Percentiles rank a stretch among this genome's conserved stretches.
Conservation (phyloP, 1,140 invertebrate genomes). For the Aphidius ervi region DNA sequence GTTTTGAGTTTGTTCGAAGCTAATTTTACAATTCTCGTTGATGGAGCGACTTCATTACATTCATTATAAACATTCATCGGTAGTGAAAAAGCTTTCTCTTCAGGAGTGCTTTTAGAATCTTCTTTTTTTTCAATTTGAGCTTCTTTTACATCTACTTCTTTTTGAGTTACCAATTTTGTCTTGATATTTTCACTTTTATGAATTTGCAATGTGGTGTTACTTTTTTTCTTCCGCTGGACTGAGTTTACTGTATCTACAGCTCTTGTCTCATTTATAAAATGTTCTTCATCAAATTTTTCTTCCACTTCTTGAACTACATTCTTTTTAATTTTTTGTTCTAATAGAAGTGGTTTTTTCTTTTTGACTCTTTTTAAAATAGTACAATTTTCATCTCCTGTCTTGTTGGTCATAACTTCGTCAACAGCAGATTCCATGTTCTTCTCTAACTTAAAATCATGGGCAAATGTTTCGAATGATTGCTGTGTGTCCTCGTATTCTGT, state of each 20-base stretch:
- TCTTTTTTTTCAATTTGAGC: conserved; percentile 26
- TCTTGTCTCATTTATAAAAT: conserved; percentile 40
- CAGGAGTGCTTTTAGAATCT: conserved; percentile 24
- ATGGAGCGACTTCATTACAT: conserved; percentile 48
- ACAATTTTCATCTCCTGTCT: too few species aligned
- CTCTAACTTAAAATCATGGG: conserved; percentile 38
- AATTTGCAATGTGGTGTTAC: conserved; percentile 31
- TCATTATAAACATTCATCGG: conserved; percentile 19
- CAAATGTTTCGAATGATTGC: conserved; percentile 51
- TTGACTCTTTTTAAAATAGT: too few species aligned
- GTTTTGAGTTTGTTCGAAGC: conserved; percentile 46
- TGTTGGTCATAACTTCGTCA: too few species aligned
- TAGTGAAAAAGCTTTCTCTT: too few species aligned
- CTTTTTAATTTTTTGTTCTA: too few species aligned
- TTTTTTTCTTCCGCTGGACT: conserved; percentile 25
- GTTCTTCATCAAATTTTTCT: conserved; percentile 42
- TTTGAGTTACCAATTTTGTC: conserved; percentile 25
- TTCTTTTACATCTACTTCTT: conserved; percentile 30
- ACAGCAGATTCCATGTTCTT: too few species aligned
- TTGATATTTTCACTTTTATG: conserved; percentile 36
- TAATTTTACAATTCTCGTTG: conserved; percentile 54
- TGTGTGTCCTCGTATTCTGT: conserved; percentile 55
- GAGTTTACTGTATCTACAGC: conserved; percentile 20
- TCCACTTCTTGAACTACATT: conserved; percentile 23
- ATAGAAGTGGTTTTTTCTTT: too few species aligned